Conservation (phyloP, 2,797 vertebrate genomes). For the Psittacula derbiana region DNA sequence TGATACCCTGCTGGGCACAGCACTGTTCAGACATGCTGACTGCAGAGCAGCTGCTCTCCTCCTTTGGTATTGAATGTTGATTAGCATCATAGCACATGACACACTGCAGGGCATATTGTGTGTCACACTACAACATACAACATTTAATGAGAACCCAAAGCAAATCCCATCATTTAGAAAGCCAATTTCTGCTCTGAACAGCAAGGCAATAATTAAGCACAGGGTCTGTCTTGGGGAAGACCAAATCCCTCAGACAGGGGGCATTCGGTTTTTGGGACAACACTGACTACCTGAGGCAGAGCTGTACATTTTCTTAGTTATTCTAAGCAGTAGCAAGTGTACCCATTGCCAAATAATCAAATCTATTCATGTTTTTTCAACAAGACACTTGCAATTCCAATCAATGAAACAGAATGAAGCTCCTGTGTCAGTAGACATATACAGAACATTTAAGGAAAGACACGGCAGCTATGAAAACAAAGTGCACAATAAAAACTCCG, state of each 20-base stretch:
- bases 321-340: not conserved
- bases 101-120: conserved; percentile 27
- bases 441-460: not conserved
- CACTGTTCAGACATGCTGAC: conserved; percentile 43
- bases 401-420: not conserved
- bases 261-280: not conserved
- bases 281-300: not conserved
- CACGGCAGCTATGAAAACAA: not conserved
- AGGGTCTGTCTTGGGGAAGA: not conserved
- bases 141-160: conserved; percentile 29
- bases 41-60: conserved; percentile 54
- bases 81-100: conserved; percentile 45
- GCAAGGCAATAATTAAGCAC: not conserved
- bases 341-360: not conserved
- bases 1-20: conserved; percentile 22
- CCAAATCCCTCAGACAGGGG: not conserved
- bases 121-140: not conserved
- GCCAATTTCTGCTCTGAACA: not conserved
- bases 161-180: not conserved
- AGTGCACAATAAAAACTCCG: not conserved
- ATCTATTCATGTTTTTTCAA: not conserved
- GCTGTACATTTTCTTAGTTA: not conserved
- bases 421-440: not conserved
- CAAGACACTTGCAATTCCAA: not conserved
- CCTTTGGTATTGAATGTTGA: conserved; percentile 44